Percentiles rank a stretch among this genome's conserved stretches.
These are phyloP conservation scores for Varroa destructor DNA, from an alignment of 1,140 invertebrate genomes.

Conservation along the genomic window DNA sequence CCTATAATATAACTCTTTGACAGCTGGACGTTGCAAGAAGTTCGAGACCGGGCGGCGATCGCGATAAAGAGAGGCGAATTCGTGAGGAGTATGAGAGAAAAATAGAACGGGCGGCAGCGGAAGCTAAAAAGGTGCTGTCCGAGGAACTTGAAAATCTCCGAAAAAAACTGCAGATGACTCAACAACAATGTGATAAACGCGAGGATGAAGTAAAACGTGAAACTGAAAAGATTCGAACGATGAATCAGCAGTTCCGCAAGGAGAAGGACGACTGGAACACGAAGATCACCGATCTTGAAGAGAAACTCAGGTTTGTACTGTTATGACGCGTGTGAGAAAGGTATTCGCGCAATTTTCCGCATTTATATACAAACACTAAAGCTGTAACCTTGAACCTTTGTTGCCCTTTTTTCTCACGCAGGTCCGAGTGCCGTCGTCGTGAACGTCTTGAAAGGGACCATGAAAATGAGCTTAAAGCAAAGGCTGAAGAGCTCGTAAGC, in stretches of 20 bases:
- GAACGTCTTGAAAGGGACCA: constrained; percentile 50
- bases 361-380: no score
- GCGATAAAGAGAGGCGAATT: constrained; percentile 18
- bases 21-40: constrained; percentile 22
- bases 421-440: constrained; percentile 51
- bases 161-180: neutral
- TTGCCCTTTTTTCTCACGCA: neutral
- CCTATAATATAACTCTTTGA: no score
- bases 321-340: no score
- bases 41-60: constrained; percentile 18
- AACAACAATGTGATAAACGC: neutral
- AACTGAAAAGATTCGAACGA: constrained; percentile 45
- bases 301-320: constrained; percentile 1
- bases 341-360: no score
- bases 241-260: constrained; percentile 46
- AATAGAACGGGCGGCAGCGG: constrained; percentile 5
- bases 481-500: constrained; percentile 51
- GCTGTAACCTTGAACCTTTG: no score
- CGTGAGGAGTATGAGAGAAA: constrained; percentile 18
- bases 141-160: neutral
- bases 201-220: constrained; percentile 32
- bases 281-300: constrained; percentile 28
- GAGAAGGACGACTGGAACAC: constrained; percentile 44
- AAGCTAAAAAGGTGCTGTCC: constrained; percentile 6
- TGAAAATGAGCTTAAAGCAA: constrained; percentile 50